Evolutionary conservation across 2,797 vertebrate species (phyloP).

Genomic region (Chelon auratus): DNA sequence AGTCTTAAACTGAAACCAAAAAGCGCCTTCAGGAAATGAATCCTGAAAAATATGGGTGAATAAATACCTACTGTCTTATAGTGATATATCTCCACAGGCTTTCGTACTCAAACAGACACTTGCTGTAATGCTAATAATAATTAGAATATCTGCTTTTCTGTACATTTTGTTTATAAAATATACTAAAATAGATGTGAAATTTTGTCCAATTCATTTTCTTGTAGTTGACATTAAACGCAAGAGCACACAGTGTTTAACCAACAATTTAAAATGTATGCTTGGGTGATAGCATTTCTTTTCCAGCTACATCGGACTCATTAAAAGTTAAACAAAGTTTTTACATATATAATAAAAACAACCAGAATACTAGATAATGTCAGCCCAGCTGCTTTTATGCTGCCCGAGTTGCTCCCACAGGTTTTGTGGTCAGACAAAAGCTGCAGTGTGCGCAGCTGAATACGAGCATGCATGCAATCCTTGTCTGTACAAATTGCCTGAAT

Average conservation of each 20-base stretch:
- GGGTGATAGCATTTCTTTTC: background rate
- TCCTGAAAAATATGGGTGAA: conserved; percentile 31
- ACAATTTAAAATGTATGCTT: background rate
- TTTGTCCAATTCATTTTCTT: background rate
- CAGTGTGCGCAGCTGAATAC: conserved; percentile 6
- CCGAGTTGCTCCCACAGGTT: conserved; percentile 10
- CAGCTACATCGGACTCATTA: conserved; percentile 19
- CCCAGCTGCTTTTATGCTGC: conserved; percentile 3
- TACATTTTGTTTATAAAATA: conserved; percentile 4
- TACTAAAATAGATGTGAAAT: background rate
- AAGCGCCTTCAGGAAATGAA: conserved; percentile 27
- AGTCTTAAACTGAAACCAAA: conserved; percentile 48
- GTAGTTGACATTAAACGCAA: background rate
- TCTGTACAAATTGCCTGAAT: conserved; percentile 25
- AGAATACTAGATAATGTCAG: background rate
- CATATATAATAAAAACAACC: background rate
- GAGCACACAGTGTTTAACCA: background rate
- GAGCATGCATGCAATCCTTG: conserved; percentile 6
- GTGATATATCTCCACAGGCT: conserved; percentile 40
- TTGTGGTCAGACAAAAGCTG: conserved; percentile 14
- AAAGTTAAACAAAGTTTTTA: conserved; percentile 17
- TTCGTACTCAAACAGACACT: conserved; percentile 4
- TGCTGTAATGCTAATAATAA: conserved; percentile 20
- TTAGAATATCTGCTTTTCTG: conserved; percentile 18
- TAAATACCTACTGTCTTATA: conserved; percentile 30